These are phyloP conservation scores for Ovis aries DNA, from an alignment of 2,113 vertebrate species.

Conservation along the genomic window ARS-UI_Ramb_v3.0 NC_056060.1:10391001-10391500, in stretches of 20 bases:
- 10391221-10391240: neutral
- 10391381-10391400: slow-evolving; percentile 24
- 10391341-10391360: slow-evolving; percentile 5
- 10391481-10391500: slow-evolving; percentile 11
- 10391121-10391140: neutral
- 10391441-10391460: neutral
- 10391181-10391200: neutral
- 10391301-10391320: neutral
- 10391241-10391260: neutral
- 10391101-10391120: neutral
- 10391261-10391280: neutral
- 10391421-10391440: slow-evolving; percentile 1
- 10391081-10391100: neutral
- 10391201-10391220: neutral
- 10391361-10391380: neutral
- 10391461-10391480: slow-evolving; percentile 12
- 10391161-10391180: neutral
- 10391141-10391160: neutral
- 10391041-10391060: neutral
- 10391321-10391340: neutral
- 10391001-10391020: neutral
- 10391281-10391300: neutral
- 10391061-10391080: neutral
- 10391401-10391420: neutral
- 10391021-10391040: neutral